Base-by-base conservation (phyloP, 2,113 vertebrate species). In the Chamaetylas fuelleborni region DNA sequence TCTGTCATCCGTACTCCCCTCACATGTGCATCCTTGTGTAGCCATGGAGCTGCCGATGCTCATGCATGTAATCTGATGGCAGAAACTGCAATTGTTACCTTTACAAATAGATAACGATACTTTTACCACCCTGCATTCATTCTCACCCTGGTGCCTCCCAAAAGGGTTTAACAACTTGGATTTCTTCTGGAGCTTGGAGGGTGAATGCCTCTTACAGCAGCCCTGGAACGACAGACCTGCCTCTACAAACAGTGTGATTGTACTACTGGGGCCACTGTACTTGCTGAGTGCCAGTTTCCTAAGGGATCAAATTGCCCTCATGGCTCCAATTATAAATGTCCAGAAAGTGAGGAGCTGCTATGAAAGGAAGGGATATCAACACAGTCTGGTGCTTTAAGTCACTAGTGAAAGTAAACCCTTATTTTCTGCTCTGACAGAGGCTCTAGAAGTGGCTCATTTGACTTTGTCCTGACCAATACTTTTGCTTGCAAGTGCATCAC, bases 11-110 rank as follows among this genome's bases (percentile, higher is more conserved):
- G 8, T 51, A 1, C 38, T 90, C 18, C 5, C 14, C 43, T 76
- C n/a, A 8, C 18, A 8, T 0, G 0, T 5, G 5, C 23, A 7
- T 74, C 38, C 48, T 58, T 20, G 26, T 25, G 8, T n/a, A 47
- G 58, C 33, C 14, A 2, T 3, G 2, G 28, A 50, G 29, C 48
- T 45, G 54, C 53, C 54, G 54, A 6, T 40, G 64, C 19, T 56
- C 18, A 18, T 72, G 43, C 34, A 53, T 28, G 18, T 29, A 51
- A 54, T 72, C 56, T 72, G 77, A 18, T 12, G 54, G 19, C 60
- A 77, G 40, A 86, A 81, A 64, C 62, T 47, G n/a, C 28, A 60
- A 1, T 14, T 15, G 4, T 50, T 85, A 31, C 23, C 53, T 76
- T 53, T 50, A 54, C 47, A 58, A 66, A 24, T 3, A 82, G 47